phyloP scores from a whole-genome alignment of 2,888 invertebrate species.

The Drosophila vallismaia region DNA sequence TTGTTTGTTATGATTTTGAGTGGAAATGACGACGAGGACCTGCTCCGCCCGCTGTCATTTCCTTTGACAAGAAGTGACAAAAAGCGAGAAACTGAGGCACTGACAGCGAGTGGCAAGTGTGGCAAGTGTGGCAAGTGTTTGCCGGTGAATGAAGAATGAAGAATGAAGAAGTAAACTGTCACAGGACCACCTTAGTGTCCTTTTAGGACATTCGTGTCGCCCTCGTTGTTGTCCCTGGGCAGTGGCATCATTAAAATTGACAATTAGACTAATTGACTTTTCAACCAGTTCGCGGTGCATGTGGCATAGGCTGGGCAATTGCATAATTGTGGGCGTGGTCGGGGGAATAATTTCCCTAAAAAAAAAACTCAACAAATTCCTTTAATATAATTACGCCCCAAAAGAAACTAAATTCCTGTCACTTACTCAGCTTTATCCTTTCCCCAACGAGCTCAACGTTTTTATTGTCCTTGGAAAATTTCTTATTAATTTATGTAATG shows the following conservation, averaged over 20 bases:
- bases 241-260: conserved; percentile 76
- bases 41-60: neutral
- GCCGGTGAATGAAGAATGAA: too few species aligned
- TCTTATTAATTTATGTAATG: conserved; percentile 27
- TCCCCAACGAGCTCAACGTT: neutral
- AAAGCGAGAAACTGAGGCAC: neutral
- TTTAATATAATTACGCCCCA: neutral
- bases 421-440: neutral
- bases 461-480: conserved; percentile 1
- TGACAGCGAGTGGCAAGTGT: neutral
- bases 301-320: conserved; percentile 30
- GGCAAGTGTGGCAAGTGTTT: neutral
- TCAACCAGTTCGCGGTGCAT: conserved; percentile 63
- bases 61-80: conserved; percentile 6
- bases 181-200: neutral
- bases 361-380: too few species aligned
- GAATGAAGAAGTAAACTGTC: neutral
- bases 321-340: conserved; percentile 1
- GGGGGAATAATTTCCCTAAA: neutral
- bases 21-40: conserved; percentile 29
- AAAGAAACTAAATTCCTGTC: neutral
- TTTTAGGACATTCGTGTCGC: conserved; percentile 2
- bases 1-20: conserved; percentile 57
- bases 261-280: conserved; percentile 79
- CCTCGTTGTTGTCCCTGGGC: conserved; percentile 41